phyloP scores from a whole-genome alignment of 2,888 invertebrate genomes.

The Amiota minor region DNA sequence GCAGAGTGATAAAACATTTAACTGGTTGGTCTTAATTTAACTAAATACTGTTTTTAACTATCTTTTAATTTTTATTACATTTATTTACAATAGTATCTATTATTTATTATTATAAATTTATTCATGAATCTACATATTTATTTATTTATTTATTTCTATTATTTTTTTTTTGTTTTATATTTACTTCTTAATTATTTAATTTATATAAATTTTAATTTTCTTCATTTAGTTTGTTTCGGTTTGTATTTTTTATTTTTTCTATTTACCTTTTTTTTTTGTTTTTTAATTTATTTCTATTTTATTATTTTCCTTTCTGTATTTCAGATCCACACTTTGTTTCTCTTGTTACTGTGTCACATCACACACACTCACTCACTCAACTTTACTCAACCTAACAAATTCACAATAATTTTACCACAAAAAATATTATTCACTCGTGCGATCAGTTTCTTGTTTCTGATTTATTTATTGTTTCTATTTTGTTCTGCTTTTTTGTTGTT shows the following conservation, averaged over 20 bases:
- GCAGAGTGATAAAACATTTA: too few species aligned
- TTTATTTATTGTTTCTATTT: not conserved
- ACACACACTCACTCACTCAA: conserved; percentile 18
- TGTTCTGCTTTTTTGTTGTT: not conserved
- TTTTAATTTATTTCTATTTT: conserved; percentile 46
- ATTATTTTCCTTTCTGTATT: conserved; percentile 51
- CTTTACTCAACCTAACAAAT: not conserved
- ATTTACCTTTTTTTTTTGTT: conserved; percentile 1
- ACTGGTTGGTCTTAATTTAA: too few species aligned
- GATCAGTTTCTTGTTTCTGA: conserved; percentile 11
- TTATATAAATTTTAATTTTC: conserved; percentile 1
- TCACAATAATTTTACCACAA: too few species aligned
- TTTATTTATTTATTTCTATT: not conserved
- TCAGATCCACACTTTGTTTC: conserved; percentile 30
- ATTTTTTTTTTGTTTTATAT: conserved; percentile 10
- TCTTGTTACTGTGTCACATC: conserved; percentile 36
- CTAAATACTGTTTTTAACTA: too few species aligned
- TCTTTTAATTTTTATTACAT: too few species aligned
- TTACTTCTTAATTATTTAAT: conserved; percentile 8
- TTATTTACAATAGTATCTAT: too few species aligned
- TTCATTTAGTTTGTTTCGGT: conserved; percentile 29
- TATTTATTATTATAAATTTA: too few species aligned
- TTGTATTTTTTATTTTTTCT: conserved; percentile 38
- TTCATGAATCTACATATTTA: too few species aligned
- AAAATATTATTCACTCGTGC: not conserved